These are phyloP conservation scores for Sebastes reedi DNA, from an alignment of 2,797 vertebrate genomes.

Conservation along the genomic window DNA sequence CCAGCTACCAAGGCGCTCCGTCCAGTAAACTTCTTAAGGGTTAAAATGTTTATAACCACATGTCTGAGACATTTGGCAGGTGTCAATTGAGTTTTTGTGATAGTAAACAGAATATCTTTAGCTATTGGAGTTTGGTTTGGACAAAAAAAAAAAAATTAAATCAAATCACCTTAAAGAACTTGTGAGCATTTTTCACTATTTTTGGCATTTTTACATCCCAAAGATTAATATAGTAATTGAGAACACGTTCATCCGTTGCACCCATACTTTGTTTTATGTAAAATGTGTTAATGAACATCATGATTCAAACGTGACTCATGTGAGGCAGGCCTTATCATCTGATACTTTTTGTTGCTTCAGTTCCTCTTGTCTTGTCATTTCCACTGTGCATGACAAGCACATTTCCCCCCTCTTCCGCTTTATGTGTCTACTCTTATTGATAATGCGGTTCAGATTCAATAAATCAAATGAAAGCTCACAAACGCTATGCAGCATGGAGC, in stretches of 20 bases:
- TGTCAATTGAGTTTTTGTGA: background rate
- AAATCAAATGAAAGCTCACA: slow-evolving; percentile 13
- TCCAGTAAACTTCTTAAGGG: background rate
- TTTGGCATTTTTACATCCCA: background rate
- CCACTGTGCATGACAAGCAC: background rate
- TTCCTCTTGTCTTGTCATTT: background rate
- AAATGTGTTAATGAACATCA: background rate
- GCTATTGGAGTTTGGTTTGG: background rate
- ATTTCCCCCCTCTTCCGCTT: background rate
- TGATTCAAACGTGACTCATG: background rate
- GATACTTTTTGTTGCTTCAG: background rate
- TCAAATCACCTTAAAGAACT: no score
- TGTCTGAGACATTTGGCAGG: background rate
- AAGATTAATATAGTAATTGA: background rate
- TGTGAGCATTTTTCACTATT: background rate
- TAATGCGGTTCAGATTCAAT: slow-evolving; percentile 2
- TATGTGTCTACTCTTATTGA: background rate
- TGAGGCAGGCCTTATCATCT: background rate
- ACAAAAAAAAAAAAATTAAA: background rate
- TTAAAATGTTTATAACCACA: no score
- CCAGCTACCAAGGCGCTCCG: background rate
- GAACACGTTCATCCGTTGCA: no score
- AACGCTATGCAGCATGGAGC: background rate
- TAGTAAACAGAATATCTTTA: background rate
- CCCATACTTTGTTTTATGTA: background rate